Evolutionary conservation across 2,888 invertebrate genomes (phyloP), one percentile per base, ranked within the genome.

Genomic region (Dione juno): DNA sequence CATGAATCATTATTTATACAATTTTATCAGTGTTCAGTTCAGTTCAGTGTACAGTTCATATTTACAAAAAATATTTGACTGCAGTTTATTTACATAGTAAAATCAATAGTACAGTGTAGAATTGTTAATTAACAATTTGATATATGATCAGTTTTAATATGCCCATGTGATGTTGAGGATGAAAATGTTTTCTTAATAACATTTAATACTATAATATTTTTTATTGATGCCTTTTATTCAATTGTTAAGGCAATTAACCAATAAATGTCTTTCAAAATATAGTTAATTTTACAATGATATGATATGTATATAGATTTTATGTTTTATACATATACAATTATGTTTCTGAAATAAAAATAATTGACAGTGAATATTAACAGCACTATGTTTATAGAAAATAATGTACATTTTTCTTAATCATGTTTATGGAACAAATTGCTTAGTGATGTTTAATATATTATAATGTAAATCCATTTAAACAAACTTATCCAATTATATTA

Each of bases 1-100:
- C 58, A 21, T 76, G 74, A 75, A 63, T 77, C 69, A 72, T 43
- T 13, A 28, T 58, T 50, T 21, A 28, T 50, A 28, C 0, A 28
- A 14, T 50, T 40, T 48, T 1, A 58, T 11, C 50, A 37, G 57
- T 40, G 7, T 57, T 21, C 57, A 37, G n/a, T 11, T 11, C 58
- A 48, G 7, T 57, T 21, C 57, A 37, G n/a, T 11, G 16, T 16
- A n/a, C 6, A 54, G 28, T 53, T n/a, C 54, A 35, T 54, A 54
- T 54, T 54, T 57, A 35, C 53, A 53, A 14, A 28, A 21, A 52
- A 21, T 5, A 53, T 28, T 28, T 28, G 16, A 37, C n/a, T 57
- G 6, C 16, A 37, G 37, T 57, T 57, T 37, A 57, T 57, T 16
- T 57, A 57, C 57, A 57, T 57, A 57, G 16, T n/a, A 37, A 57